Evolutionary conservation across 2,888 invertebrate genomes (phyloP).

Genomic region (Iphiclides podalirius): DNA sequence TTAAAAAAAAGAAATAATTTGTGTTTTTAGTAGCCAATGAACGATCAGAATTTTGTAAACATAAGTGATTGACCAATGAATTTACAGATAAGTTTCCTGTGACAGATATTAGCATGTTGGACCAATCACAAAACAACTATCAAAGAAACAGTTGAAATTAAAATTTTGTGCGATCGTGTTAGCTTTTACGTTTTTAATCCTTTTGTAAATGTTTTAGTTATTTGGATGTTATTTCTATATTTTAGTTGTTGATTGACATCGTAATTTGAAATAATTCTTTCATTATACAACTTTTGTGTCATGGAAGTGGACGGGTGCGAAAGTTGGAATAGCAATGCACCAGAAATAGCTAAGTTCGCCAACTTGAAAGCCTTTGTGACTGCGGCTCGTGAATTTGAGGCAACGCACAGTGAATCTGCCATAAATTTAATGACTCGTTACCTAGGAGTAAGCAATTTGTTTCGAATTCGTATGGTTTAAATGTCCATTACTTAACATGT

Average conservation of each 20-base stretch:
- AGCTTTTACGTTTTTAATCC: slow-evolving; percentile 27
- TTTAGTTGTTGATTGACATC: slow-evolving; percentile 5
- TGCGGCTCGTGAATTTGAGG: slow-evolving; percentile 74
- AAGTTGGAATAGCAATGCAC: slow-evolving; percentile 45
- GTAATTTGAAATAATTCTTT: slow-evolving; percentile 7
- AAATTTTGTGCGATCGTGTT: slow-evolving; percentile 37
- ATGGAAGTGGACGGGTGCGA: slow-evolving; percentile 70
- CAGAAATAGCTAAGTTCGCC: slow-evolving; percentile 62
- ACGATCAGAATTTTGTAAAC: slow-evolving; percentile 12
- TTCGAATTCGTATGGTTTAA: too few relatives aligned
- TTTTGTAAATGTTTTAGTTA: slow-evolving; percentile 35
- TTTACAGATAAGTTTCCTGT: neutral
- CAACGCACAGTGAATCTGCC: slow-evolving; percentile 73
- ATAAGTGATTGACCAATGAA: slow-evolving; percentile 15
- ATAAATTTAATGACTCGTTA: slow-evolving; percentile 75
- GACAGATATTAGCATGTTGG: neutral
- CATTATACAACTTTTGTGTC: slow-evolving; percentile 11
- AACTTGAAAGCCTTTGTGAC: slow-evolving; percentile 77
- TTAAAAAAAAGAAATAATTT: neutral
- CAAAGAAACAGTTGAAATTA: slow-evolving; percentile 67
- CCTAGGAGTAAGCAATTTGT: slow-evolving; percentile 60
- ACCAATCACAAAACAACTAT: slow-evolving; percentile 40
- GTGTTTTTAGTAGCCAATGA: slow-evolving; percentile 5
- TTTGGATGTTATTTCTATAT: slow-evolving; percentile 15
- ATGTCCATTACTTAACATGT: too few relatives aligned